These are phyloP conservation scores for Astropecten irregularis DNA, from an alignment of 53 echinoderm and acorn worm species.

Conservation along the genomic window DNA sequence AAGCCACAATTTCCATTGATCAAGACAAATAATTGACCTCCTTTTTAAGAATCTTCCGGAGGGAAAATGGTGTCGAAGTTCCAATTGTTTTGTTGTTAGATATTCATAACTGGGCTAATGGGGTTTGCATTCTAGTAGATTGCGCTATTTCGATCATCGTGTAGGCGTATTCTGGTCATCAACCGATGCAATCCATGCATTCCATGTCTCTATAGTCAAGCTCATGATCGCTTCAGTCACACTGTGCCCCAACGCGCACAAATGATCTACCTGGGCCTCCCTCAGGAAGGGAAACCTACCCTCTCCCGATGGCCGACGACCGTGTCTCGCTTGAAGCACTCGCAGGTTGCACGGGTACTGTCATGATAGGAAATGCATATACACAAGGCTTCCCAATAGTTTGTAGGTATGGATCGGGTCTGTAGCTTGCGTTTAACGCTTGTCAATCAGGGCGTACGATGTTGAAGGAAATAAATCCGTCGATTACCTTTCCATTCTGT, in stretches of 20 bases:
- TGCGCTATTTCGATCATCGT: constrained; percentile 10
- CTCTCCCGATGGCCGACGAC: constrained; percentile 10
- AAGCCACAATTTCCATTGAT: too few species aligned
- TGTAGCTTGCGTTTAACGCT: constrained; percentile 43
- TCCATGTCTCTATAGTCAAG: constrained; percentile 2
- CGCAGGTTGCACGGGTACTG: not conserved
- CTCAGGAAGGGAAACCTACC: constrained; percentile 23
- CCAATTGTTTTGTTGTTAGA: too few species aligned
- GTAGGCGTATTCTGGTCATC: constrained; percentile 38
- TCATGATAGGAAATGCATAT: constrained; percentile 52
- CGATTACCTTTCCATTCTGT: constrained; percentile 55
- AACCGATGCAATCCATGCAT: not conserved
- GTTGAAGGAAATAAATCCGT: constrained; percentile 53
- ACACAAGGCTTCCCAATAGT: constrained; percentile 3
- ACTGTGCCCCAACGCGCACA: constrained; percentile 37
- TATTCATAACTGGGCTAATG: constrained; percentile 44
- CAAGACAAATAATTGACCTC: too few species aligned
- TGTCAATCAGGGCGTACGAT: constrained; percentile 53
- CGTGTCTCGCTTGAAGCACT: constrained; percentile 31
- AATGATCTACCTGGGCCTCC: constrained; percentile 31
- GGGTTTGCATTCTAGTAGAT: constrained; percentile 29
- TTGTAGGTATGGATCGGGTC: constrained; percentile 34
- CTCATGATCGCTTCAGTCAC: constrained; percentile 43
- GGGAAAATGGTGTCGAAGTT: too few species aligned
- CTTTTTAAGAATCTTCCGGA: too few species aligned